These are phyloP conservation scores for Parauchenoglanis ngamensis DNA, from an alignment of 2,797 vertebrate genomes.

Conservation along the genomic window DNA sequence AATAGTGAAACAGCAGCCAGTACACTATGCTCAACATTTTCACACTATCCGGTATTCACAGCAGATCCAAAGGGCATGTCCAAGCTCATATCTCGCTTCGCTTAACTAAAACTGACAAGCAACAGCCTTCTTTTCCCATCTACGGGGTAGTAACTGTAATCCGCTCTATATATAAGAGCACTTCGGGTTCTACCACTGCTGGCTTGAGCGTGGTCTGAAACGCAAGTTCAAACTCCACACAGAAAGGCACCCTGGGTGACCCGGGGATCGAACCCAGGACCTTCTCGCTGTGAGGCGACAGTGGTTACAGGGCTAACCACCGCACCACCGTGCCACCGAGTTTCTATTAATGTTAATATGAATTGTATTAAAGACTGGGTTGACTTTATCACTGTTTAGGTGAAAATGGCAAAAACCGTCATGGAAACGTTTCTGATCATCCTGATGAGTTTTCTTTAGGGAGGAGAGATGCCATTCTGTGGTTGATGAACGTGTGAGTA, in stretches of 20 bases:
- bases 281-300: no score
- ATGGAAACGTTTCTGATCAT: not conserved
- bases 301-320: no score
- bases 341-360: no score
- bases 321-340: no score
- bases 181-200: no score
- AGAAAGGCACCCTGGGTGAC: no score
- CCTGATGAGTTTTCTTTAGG: not conserved
- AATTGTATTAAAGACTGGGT: not conserved
- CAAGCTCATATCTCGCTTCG: not conserved
- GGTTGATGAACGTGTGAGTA: not conserved
- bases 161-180: no score
- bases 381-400: not conserved
- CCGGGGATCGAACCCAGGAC: no score
- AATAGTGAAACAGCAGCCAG: not conserved
- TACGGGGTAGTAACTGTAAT: no score
- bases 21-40: not conserved
- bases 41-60: not conserved
- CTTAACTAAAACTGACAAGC: not conserved
- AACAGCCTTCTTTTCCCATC: no score
- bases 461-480: not conserved
- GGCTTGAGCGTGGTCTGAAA: no score
- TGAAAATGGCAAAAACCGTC: not conserved
- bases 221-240: no score
- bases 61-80: not conserved